These are phyloP conservation scores for Speoplatyrhinus poulsoni DNA, from an alignment of 2,113 vertebrate genomes.

Conservation along the genomic window DNA sequence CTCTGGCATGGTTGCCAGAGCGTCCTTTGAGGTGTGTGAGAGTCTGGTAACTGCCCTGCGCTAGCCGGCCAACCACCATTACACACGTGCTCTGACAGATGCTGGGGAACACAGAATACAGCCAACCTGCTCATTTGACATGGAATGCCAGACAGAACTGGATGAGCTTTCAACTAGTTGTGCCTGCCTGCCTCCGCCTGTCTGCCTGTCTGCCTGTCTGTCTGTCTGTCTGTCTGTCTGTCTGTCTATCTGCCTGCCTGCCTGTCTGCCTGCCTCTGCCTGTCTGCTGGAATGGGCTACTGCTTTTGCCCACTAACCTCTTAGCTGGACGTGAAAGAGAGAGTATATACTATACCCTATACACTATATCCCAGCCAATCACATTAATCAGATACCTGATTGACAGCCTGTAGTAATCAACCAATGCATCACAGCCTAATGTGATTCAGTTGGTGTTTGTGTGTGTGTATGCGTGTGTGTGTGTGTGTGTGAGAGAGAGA, in stretches of 20 bases:
- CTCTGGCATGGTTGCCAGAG: no score
- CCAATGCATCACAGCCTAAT: no score
- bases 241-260: neutral
- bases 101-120: slow-evolving; percentile 24
- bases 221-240: slow-evolving; percentile 10
- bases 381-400: no score
- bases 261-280: neutral
- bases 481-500: slow-evolving; percentile 4
- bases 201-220: neutral
- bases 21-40: no score
- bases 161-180: slow-evolving; percentile 38
- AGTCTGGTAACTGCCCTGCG: no score
- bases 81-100: slow-evolving; percentile 5
- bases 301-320: slow-evolving; percentile 27
- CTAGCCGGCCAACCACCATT: no score
- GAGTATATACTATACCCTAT: neutral
- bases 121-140: slow-evolving; percentile 20
- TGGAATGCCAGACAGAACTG: slow-evolving; percentile 26
- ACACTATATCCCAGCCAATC: no score
- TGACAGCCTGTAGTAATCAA: no score
- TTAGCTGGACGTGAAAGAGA: slow-evolving; percentile 55
- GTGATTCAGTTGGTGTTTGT: no score
- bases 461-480: neutral
- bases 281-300: neutral
- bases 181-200: neutral